Conservation (phyloP, 30 jellyfish, hydroid and myxozoan genomes). For the Aurelia sp. region DNA sequence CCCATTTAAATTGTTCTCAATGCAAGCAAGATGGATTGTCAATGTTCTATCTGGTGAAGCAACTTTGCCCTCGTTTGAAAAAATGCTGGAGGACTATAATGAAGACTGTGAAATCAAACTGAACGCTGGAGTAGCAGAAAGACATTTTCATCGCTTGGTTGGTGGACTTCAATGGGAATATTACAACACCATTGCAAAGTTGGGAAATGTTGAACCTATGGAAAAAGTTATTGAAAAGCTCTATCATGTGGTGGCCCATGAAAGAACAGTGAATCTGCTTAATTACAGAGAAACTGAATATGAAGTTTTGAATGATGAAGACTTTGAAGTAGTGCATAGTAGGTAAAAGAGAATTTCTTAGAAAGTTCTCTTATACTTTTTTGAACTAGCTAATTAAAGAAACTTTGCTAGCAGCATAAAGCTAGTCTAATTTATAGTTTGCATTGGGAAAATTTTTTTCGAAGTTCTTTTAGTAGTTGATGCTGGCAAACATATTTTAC, state of each 20-base stretch:
- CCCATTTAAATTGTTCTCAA: constrained; percentile 68
- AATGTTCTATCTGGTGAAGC: constrained; percentile 46
- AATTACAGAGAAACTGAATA: constrained; percentile 49
- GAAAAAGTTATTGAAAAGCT: constrained; percentile 21
- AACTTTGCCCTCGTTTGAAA: constrained; percentile 53
- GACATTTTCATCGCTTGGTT: constrained; percentile 63
- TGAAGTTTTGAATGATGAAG: constrained; percentile 35
- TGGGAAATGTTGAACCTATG: constrained; percentile 47
- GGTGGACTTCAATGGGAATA: constrained; percentile 67
- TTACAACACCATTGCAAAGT: constrained; percentile 22
- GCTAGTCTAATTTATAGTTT: too few species aligned
- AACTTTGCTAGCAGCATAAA: too few species aligned
- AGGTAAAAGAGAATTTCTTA: too few species aligned
- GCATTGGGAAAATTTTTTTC: too few species aligned
- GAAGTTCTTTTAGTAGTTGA: too few species aligned
- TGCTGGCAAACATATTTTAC: too few species aligned
- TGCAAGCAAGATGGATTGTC: constrained; percentile 71
- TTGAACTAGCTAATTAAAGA: too few species aligned
- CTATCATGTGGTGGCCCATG: constrained; percentile 8
- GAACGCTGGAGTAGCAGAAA: constrained; percentile 50
- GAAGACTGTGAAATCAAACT: constrained; percentile 24
- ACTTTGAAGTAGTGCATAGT: constrained; percentile 6
- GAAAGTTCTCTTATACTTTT: too few species aligned
- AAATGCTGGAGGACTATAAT: constrained; percentile 53
- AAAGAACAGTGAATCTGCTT: constrained; percentile 21